Percentiles rank a stretch among this genome's conserved stretches.
These are phyloP conservation scores for Biston betularia DNA, from an alignment of 2,888 invertebrate species.

Conservation along the genomic window DNA sequence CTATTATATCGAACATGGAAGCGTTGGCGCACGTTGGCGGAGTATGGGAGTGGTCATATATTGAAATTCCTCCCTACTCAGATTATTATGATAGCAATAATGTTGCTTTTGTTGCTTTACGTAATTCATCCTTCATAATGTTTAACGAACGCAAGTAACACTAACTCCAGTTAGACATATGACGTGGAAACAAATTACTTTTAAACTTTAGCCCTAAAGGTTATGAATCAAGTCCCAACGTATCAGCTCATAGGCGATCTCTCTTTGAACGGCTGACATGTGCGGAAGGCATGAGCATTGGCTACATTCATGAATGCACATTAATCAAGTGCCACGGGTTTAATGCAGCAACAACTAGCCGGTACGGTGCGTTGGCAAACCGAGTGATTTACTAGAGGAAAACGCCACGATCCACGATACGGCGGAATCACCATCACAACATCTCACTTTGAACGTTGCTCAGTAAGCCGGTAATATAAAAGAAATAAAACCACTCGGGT, in stretches of 20 bases:
- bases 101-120: conserved; percentile 9
- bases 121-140: conserved; percentile 11
- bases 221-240: conserved; percentile 38
- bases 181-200: conserved; percentile 33
- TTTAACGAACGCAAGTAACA: conserved; percentile 15
- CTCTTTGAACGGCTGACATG: conserved; percentile 48
- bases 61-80: conserved; percentile 45
- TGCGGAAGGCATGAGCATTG: conserved; percentile 52
- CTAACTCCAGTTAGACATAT: conserved; percentile 8
- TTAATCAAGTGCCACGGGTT: conserved; percentile 63
- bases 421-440: conserved; percentile 51
- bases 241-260: conserved; percentile 36
- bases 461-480: conserved; percentile 31
- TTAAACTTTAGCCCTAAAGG: conserved; percentile 34
- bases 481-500: conserved; percentile 40
- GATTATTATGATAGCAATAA: conserved; percentile 32
- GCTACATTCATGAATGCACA: conserved; percentile 63
- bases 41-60: conserved; percentile 60
- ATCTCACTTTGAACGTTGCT: conserved; percentile 52
- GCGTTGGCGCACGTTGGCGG: conserved; percentile 57
- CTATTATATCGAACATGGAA: conserved; percentile 56
- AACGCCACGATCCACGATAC: conserved; percentile 29
- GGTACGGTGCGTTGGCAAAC: conserved; percentile 26
- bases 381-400: conserved; percentile 37
- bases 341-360: conserved; percentile 45